Percentiles rank a stretch among this genome's conserved stretches.
Conservation (phyloP, 2,797 vertebrate genomes). For the Ataeniobius toweri region DNA sequence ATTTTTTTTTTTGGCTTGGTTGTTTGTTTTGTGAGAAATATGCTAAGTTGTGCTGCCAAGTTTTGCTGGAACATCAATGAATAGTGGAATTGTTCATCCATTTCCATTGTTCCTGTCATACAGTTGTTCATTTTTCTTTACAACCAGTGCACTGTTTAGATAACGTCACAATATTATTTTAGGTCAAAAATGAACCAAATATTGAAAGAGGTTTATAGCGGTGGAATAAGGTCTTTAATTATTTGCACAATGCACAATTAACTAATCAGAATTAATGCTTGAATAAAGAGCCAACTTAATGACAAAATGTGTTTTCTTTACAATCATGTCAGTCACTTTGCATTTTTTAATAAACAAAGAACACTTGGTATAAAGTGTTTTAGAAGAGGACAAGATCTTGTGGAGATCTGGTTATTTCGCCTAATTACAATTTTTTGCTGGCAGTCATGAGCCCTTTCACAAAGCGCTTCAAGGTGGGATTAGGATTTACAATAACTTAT, state of each 20-base stretch:
- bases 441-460: not conserved
- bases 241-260: not conserved
- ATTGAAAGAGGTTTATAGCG: not conserved
- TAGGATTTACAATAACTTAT: not conserved
- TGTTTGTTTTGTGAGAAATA: no score
- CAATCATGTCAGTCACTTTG: not conserved
- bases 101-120: no score
- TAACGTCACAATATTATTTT: no score
- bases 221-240: not conserved
- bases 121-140: no score
- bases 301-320: not conserved
- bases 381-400: not conserved
- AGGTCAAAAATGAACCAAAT: no score
- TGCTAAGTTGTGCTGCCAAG: no score
- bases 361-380: not conserved
- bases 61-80: no score
- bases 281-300: not conserved
- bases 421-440: not conserved
- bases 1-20: no score
- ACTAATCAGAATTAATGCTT: not conserved
- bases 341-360: not conserved
- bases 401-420: not conserved
- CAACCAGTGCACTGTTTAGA: no score
- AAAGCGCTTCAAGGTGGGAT: not conserved
- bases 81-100: no score